Percentiles rank a stretch among this genome's conserved stretches.
Evolutionary conservation across 2,888 invertebrate genomes (phyloP).

Genomic region (Rhimphoctona megacephalus): DNA sequence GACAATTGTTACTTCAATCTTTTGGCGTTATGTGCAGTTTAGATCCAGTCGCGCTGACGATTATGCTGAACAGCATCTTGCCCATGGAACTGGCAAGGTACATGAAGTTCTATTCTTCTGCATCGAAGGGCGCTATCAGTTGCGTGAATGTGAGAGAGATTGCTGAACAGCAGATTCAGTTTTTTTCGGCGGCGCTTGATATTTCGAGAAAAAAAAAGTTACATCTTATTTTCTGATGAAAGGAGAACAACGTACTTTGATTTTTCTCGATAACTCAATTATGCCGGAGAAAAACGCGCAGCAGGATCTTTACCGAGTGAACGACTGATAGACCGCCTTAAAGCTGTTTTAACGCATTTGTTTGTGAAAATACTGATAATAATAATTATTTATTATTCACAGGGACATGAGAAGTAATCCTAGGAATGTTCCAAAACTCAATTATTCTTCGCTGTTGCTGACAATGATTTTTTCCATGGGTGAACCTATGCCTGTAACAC

Average conservation of each 20-base stretch:
- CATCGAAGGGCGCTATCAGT: background rate
- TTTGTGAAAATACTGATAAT: background rate
- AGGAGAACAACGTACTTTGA: no score
- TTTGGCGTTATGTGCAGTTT: constrained; percentile 95
- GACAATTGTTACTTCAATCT: constrained; percentile 92
- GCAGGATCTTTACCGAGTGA: no score
- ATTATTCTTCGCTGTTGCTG: constrained; percentile 93
- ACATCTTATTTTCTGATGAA: no score
- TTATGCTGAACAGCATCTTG: constrained; percentile 94
- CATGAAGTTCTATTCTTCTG: background rate
- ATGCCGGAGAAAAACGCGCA: no score
- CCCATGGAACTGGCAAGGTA: constrained; percentile 96
- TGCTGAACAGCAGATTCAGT: background rate
- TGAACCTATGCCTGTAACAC: constrained; percentile 94
- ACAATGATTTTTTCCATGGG: constrained; percentile 96
- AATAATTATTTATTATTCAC: constrained; percentile 31
- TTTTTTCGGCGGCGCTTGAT: no score
- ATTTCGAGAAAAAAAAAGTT: no score
- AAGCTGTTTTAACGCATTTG: background rate
- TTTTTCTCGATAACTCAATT: no score
- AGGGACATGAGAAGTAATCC: constrained; percentile 93
- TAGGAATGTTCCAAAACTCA: constrained; percentile 91
- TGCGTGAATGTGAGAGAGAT: background rate
- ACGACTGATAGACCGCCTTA: background rate
- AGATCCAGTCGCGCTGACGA: constrained; percentile 92